A percentile compares a stretch with the other conserved stretches of the same genome.
Conservation (phyloP, 2,888 invertebrate genomes). For the Acholoe squamosa region DNA sequence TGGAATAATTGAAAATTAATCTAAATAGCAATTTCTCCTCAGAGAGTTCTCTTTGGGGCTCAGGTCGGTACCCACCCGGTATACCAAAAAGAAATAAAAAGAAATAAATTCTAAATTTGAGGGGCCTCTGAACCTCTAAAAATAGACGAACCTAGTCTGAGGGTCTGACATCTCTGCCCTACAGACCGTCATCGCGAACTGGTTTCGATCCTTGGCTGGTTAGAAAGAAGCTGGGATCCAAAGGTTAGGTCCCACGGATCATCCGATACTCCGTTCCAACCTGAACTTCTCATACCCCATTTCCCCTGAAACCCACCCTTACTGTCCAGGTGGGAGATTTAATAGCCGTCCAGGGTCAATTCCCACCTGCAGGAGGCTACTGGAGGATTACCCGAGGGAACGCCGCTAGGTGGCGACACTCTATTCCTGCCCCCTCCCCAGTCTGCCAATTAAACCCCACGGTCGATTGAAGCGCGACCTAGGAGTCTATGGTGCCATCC, state of each 20-base stretch:
- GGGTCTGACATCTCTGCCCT: too few species aligned
- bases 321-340: conserved; percentile 20
- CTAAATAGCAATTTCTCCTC: too few species aligned
- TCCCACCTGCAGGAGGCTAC: conserved; percentile 47
- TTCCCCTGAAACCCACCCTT: neutral
- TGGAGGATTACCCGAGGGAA: conserved; percentile 10
- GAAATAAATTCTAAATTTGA: too few species aligned
- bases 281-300: neutral
- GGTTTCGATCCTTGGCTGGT: too few species aligned
- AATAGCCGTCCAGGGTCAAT: neutral
- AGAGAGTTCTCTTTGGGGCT: too few species aligned
- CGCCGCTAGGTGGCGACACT: conserved; percentile 5
- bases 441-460: conserved; percentile 35
- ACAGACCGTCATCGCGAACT: too few species aligned
- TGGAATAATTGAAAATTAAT: too few species aligned
- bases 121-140: too few species aligned
- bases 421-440: conserved; percentile 1
- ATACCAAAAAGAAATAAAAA: too few species aligned
- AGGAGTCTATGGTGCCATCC: neutral
- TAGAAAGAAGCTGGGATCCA: too few species aligned
- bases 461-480: conserved; percentile 35
- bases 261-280: neutral
- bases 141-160: too few species aligned
- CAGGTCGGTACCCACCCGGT: too few species aligned
- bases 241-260: neutral